Percentiles rank a stretch among this genome's conserved stretches.
phyloP scores from a whole-genome alignment of 2,888 invertebrate genomes.

The Empis stercorea region DNA sequence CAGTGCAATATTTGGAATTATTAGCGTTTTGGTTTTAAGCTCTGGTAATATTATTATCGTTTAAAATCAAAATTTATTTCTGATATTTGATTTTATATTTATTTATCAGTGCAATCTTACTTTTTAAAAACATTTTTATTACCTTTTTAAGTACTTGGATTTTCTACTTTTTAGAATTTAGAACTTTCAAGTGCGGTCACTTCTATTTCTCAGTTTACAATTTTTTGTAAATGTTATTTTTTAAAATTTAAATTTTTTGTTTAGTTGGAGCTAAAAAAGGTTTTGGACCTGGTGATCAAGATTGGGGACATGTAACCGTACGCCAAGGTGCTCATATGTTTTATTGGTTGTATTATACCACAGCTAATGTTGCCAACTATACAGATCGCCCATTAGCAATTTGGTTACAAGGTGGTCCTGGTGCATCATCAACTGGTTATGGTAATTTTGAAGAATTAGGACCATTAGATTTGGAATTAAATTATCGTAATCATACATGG shows the following conservation, averaged over 20 bases:
- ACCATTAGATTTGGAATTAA: slow-evolving; percentile 52
- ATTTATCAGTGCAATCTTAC: no score
- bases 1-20: no score
- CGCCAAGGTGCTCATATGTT: slow-evolving; percentile 68
- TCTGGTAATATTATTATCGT: no score
- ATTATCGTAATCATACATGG: slow-evolving; percentile 64
- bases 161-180: no score
- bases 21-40: no score
- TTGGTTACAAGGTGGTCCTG: slow-evolving; percentile 85
- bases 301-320: slow-evolving; percentile 61
- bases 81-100: no score
- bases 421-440: slow-evolving; percentile 62
- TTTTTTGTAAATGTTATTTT: no score
- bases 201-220: no score
- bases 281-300: slow-evolving; percentile 53
- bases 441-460: slow-evolving; percentile 83
- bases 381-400: slow-evolving; percentile 63
- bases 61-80: no score
- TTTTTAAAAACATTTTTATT: no score
- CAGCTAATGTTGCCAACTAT: slow-evolving; percentile 44
- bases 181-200: no score
- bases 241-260: background rate
- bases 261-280: slow-evolving; percentile 21
- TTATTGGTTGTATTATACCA: slow-evolving; percentile 75
- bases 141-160: no score